phyloP scores from a whole-genome alignment of 2,888 invertebrate species.

The Lydus trimaculatus region DNA sequence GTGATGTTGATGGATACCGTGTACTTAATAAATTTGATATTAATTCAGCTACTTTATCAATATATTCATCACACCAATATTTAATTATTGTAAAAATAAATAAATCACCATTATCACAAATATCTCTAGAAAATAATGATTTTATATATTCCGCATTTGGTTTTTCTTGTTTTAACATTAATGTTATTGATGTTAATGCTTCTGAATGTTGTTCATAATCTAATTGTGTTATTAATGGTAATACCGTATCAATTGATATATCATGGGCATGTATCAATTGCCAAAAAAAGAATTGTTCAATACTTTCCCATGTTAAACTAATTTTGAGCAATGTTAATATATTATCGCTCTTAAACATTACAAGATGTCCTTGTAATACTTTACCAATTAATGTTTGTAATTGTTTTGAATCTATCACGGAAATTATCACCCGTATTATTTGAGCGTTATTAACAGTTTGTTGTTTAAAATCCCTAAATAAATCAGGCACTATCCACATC shows the following conservation, averaged over 20 bases:
- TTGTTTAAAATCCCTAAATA: constrained; percentile 89
- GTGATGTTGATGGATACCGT: constrained; percentile 85
- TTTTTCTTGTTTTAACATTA: constrained; percentile 91
- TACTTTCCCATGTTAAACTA: constrained; percentile 94
- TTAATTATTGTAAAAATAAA: constrained; percentile 92
- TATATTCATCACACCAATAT: constrained; percentile 93
- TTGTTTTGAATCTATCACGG: constrained; percentile 89
- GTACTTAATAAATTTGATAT: constrained; percentile 80
- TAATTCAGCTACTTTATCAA: constrained; percentile 86
- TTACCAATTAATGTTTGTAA: constrained; percentile 90
- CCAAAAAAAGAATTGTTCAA: constrained; percentile 98
- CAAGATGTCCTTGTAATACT: constrained; percentile 86
- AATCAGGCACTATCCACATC: constrained; percentile 91
- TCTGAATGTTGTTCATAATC: constrained; percentile 89
- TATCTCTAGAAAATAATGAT: constrained; percentile 74
- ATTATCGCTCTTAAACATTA: constrained; percentile 82
- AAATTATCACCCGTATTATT: constrained; percentile 87
- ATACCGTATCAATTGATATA: constrained; percentile 88
- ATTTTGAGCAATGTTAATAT: constrained; percentile 78
- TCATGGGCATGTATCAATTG: constrained; percentile 94
- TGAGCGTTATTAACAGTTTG: constrained; percentile 88
- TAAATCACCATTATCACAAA: constrained; percentile 74
- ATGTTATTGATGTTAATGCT: constrained; percentile 87
- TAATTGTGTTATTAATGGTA: constrained; percentile 80
- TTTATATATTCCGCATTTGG: constrained; percentile 87